Conservation (phyloP, 2,113 vertebrate species). For the Ophthalmolycus amberensis region DNA sequence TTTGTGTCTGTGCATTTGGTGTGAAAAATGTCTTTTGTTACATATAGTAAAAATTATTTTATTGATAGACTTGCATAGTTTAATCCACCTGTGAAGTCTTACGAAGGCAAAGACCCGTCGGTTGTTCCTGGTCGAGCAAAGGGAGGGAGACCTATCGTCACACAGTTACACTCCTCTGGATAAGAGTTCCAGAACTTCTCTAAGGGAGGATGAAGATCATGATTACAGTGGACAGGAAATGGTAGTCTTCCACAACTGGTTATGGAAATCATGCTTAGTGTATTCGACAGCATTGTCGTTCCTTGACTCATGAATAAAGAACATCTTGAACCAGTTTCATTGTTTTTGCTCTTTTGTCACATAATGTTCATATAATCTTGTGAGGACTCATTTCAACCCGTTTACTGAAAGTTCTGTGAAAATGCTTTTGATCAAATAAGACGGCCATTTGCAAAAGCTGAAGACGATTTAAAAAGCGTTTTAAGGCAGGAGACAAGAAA, state of each 20-base stretch:
- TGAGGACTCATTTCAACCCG: background rate
- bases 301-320: slow-evolving; percentile 78
- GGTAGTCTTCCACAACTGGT: slow-evolving; percentile 78
- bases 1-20: slow-evolving; percentile 76
- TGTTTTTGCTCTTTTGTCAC: background rate
- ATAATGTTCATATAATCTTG: background rate
- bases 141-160: slow-evolving; percentile 37
- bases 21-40: slow-evolving; percentile 77
- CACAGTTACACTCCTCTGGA: slow-evolving; percentile 37
- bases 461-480: background rate
- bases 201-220: slow-evolving; percentile 21
- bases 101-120: slow-evolving; percentile 49
- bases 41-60: slow-evolving; percentile 77
- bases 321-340: slow-evolving; percentile 60
- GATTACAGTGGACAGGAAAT: slow-evolving; percentile 56
- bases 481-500: too few relatives aligned
- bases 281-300: slow-evolving; percentile 76
- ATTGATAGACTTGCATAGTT: slow-evolving; percentile 68
- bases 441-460: too few relatives aligned
- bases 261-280: slow-evolving; percentile 69
- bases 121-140: slow-evolving; percentile 55
- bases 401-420: background rate
- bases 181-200: slow-evolving; percentile 43
- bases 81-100: slow-evolving; percentile 70
- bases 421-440: background rate